Evolutionary conservation across 2,113 vertebrate genomes (phyloP).

Genomic region (Xiphophorus couchianus): DNA sequence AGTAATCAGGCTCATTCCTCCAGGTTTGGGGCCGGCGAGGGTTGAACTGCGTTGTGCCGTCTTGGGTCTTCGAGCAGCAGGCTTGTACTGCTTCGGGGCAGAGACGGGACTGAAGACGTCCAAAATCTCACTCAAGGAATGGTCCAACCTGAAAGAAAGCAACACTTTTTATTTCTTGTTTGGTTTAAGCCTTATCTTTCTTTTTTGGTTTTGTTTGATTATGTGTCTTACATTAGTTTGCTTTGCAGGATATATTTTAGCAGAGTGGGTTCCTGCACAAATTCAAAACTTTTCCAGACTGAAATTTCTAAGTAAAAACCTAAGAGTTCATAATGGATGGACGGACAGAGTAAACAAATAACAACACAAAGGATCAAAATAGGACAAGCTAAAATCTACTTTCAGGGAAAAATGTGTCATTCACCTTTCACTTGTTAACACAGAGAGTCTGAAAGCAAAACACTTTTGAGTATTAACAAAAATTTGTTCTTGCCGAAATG

Average conservation of each 20-base stretch:
- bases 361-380: slow-evolving; percentile 1
- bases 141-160: slow-evolving; percentile 78
- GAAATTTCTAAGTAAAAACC: too few relatives aligned
- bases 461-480: slow-evolving; percentile 53
- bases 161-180: slow-evolving; percentile 3
- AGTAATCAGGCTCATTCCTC: slow-evolving; percentile 26
- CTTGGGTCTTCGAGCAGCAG: slow-evolving; percentile 36
- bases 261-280: neutral
- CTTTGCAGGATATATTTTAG: slow-evolving; percentile 21
- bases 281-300: too few relatives aligned
- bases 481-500: slow-evolving; percentile 45
- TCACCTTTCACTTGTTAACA: slow-evolving; percentile 58
- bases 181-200: slow-evolving; percentile 1
- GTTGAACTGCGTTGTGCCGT: slow-evolving; percentile 9
- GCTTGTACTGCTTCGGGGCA: slow-evolving; percentile 38
- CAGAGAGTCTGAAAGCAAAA: slow-evolving; percentile 57
- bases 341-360: neutral
- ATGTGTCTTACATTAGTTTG: neutral
- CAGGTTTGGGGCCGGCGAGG: slow-evolving; percentile 24
- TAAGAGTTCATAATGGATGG: neutral
- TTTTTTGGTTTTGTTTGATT: neutral
- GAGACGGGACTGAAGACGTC: slow-evolving; percentile 82
- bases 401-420: slow-evolving; percentile 31
- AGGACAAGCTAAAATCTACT: slow-evolving; percentile 11
- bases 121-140: slow-evolving; percentile 85